These are phyloP conservation scores for Thalassaphorura encarpata DNA, from an alignment of 1,140 invertebrate species.

Conservation along the genomic window DNA sequence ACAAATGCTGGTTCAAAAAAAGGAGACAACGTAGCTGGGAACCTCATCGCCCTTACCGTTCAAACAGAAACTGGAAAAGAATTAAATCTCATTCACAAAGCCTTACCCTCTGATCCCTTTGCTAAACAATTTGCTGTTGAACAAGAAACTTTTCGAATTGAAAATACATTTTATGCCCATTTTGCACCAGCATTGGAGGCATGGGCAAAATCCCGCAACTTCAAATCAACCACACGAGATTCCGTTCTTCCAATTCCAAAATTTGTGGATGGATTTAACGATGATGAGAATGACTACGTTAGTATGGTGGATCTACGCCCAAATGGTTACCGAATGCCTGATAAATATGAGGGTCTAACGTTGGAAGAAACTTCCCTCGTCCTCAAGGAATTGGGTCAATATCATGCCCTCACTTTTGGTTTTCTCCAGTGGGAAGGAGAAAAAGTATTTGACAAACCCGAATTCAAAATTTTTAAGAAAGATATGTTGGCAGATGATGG, in stretches of 20 bases:
- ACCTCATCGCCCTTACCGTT: slow-evolving; percentile 8
- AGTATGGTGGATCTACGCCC: slow-evolving; percentile 23
- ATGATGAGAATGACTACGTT: slow-evolving; percentile 23
- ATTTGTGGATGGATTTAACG: slow-evolving; percentile 14
- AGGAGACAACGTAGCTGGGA: slow-evolving; percentile 15
- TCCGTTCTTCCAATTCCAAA: slow-evolving; percentile 10
- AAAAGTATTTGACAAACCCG: background rate
- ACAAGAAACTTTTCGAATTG: slow-evolving; percentile 1
- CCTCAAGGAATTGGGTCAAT: slow-evolving; percentile 18
- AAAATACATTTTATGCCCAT: background rate
- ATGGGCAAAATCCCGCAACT: background rate
- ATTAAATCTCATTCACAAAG: slow-evolving; percentile 14
- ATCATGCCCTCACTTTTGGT: slow-evolving; percentile 21
- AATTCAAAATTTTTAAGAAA: background rate
- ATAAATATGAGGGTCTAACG: slow-evolving; percentile 18
- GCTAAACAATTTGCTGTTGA: background rate
- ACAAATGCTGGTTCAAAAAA: slow-evolving; percentile 4
- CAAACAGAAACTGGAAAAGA: background rate
- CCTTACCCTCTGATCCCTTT: slow-evolving; percentile 1
- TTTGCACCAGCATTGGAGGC: background rate
- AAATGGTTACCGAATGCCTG: slow-evolving; percentile 20
- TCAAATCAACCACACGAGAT: background rate
- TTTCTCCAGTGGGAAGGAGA: slow-evolving; percentile 5
- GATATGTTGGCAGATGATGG: background rate
- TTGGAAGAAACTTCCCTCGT: slow-evolving; percentile 7